Evolutionary conservation across 2,888 invertebrate species (phyloP), one percentile per base, ranked within the genome.

Genomic region (Teleogryllus oceanicus): DNA sequence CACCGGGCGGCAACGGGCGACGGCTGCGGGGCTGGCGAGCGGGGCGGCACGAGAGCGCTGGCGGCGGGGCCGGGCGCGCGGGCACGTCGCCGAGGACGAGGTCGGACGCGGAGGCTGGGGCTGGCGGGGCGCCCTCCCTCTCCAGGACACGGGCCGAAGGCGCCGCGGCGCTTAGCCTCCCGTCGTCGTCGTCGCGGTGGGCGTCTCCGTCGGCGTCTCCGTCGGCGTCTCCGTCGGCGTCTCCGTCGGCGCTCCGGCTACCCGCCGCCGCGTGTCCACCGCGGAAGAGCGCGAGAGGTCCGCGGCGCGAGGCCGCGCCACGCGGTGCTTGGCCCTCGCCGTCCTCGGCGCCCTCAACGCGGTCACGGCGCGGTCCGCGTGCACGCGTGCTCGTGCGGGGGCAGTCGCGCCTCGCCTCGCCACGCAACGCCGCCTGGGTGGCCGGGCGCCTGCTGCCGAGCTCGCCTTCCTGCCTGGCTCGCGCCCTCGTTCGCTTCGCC

Each of bases 321-420:
- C 76, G 75, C 75, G 80, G 21, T 76, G 74, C 78, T 20, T 75
- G 49, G 78, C 75, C 49, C n/a, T 49, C 51, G 50, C 37, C 49
- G 18, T 76, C 74, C 62, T 78, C 78, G 50, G 24, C 75, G 37
- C 49, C 12, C 80, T 24, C 78, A 80, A 51, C 74, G 50, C 76
- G 74, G 37, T 50, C 24, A 50, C 76, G 20, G 49, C 11, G 18
- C 74, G 49, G n/a, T 20, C 51, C 78, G n/a, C 78, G 51, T 62
- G 78, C 50, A 49, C 62, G 50, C 37, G 51, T 62, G 78, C 21
- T n/a, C n/a, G 20, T 24, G 78, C 62, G 51, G 21, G 51, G 24
- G 49, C 49, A 5, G 13, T 50, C 76, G 24, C 24, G 24, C 24
- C 2, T 24, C 21, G 21, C 21, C 1, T 21, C 21, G 21, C 21